These are phyloP conservation scores for Paradoxurus hermaphroditus DNA, from an alignment of 2,113 vertebrate genomes.

Conservation along the genomic window DNA sequence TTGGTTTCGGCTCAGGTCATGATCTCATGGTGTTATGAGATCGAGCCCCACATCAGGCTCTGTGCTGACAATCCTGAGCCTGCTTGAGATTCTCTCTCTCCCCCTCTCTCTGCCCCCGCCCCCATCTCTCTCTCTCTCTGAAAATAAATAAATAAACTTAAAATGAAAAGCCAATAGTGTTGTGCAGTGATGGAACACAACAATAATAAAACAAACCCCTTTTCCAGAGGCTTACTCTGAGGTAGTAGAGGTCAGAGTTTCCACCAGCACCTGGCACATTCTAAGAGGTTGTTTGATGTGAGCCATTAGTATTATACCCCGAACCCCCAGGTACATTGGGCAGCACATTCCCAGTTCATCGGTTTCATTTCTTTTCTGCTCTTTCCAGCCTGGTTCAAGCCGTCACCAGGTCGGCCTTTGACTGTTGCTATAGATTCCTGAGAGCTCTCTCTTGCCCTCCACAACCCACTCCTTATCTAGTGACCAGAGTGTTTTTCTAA, in stretches of 20 bases:
- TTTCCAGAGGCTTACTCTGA: not conserved
- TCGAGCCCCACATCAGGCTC: not conserved
- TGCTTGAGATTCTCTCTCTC: not conserved
- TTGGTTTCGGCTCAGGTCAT: not conserved
- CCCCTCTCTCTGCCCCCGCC: not conserved
- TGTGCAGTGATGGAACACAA: not conserved
- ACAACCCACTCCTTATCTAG: not conserved
- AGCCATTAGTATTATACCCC: not conserved
- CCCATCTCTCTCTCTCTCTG: no score
- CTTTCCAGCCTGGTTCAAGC: not conserved
- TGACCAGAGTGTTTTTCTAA: not conserved
- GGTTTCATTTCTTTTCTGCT: not conserved
- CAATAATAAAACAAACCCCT: not conserved
- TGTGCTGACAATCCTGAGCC: not conserved
- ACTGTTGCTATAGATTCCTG: not conserved
- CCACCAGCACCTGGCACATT: not conserved
- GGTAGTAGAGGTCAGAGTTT: not conserved
- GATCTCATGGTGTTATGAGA: not conserved
- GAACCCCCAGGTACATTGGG: accelerated
- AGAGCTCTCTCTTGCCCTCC: not conserved
- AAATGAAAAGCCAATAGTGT: not conserved
- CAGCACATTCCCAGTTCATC: not conserved
- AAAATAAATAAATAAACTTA: not conserved
- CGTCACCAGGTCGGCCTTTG: not conserved
- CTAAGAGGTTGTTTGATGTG: not conserved